A percentile compares a stretch with the other conserved stretches of the same genome.
Conservation (phyloP, 2,797 vertebrate genomes). For the Syngnathus rostellatus region DNA sequence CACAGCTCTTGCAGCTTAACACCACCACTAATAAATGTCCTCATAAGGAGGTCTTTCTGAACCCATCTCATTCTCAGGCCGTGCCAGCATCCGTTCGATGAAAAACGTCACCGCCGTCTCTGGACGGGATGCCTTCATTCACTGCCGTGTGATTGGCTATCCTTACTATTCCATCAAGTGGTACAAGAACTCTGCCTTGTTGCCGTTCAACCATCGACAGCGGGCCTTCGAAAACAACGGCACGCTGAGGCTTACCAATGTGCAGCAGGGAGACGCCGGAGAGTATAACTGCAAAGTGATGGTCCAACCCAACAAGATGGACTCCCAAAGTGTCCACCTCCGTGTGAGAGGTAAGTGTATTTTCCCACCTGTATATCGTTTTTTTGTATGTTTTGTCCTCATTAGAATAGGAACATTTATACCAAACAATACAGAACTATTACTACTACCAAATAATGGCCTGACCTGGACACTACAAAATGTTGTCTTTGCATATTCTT, state of each 20-base stretch:
- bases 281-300: slow-evolving; percentile 96
- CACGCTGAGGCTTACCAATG: slow-evolving; percentile 90
- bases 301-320: slow-evolving; percentile 92
- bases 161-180: slow-evolving; percentile 99
- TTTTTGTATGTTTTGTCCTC: no score
- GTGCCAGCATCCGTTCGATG: slow-evolving; percentile 95
- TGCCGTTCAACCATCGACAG: slow-evolving; percentile 97
- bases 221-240: slow-evolving; percentile 97
- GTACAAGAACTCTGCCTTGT: slow-evolving; percentile 95
- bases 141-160: slow-evolving; percentile 97
- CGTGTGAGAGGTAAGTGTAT: slow-evolving; percentile 82
- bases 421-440: no score
- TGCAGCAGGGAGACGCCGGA: slow-evolving; percentile 92
- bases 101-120: slow-evolving; percentile 98
- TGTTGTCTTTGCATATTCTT: no score
- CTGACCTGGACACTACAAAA: no score
- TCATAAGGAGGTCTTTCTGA: slow-evolving; percentile 52
- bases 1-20: slow-evolving; percentile 15
- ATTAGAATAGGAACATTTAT: no score
- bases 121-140: slow-evolving; percentile 90
- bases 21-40: slow-evolving; percentile 8
- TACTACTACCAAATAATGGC: no score
- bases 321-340: slow-evolving; percentile 91
- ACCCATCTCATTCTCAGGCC: slow-evolving; percentile 69
- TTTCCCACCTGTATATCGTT: no score